Base-by-base conservation (phyloP, 2,797 vertebrate genomes). In the Chaetophractus vellerosus region DNA sequence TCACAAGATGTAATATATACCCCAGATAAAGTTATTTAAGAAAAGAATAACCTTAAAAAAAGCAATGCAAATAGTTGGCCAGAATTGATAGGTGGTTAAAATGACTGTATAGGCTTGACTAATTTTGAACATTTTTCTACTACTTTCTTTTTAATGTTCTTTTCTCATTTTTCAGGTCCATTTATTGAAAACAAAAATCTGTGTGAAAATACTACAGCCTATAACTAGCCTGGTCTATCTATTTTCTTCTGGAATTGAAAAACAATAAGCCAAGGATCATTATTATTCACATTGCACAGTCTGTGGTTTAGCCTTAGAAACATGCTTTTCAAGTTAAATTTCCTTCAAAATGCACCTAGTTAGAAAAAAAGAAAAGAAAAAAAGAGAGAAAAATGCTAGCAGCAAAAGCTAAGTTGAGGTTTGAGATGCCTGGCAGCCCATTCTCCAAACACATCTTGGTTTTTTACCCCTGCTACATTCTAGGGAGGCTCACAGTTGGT, bases 291-390 rank as follows among this genome's bases (percentile, higher is more conserved):
- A 80, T 45, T 66, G 59, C 16, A 85, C 15, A 90, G 87, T 91
- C 52, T 96, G 72, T 93, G 78, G 64, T 88, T 94, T 79, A 82
- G 52, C 64, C 93, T 88, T 69, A 76, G 88, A 95, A 94, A 80
- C 61, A 94, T 90, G 83, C 61, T 93, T 96, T 96, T 93, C 83
- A 94, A 87, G 80, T 94, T 91, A 93, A 96, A 96, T 97, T 96
- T 95, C 14, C 71, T 96, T 97, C 95, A 96, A 94, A 96, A 93
- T 81, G 26, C 31, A 96, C 80, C 76, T 97, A 55, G 21, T 48
- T 75, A 63, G 48, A 0, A n/a, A 66, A 88, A 76, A 57, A 66
- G 28, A 36, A 85, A 80, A 64, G 63, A 45, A 82, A 80, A 63
- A 68, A 6, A 38, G 24, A 0, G 28, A 81, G 19, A 28, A 85